Percentiles rank a stretch among this genome's conserved stretches.
phyloP scores from a whole-genome alignment of 2,797 vertebrate species.

The Tiaroga cobitis region DNA sequence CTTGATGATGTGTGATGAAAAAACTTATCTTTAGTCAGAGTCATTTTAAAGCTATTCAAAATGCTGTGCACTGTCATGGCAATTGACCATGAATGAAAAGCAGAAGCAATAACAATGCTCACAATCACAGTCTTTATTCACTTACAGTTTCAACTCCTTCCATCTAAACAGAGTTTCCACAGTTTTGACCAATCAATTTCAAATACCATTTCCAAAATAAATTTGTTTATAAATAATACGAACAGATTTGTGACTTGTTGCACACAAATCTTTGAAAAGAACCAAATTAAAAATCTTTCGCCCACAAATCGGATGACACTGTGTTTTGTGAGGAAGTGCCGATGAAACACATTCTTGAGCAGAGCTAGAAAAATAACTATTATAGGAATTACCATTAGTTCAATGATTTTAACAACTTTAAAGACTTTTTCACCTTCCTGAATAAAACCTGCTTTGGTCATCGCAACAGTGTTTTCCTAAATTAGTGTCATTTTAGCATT shows the following conservation, averaged over 20 bases:
- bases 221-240: not conserved
- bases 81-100: constrained; percentile 7
- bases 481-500: not conserved
- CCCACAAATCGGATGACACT: not conserved
- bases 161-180: not conserved
- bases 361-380: not conserved
- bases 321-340: not conserved
- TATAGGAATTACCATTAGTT: not conserved
- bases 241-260: not conserved
- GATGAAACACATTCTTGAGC: not conserved
- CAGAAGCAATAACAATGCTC: not conserved
- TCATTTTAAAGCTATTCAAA: constrained; percentile 5
- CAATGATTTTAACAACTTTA: not conserved
- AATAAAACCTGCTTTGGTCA: not conserved
- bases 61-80: not conserved
- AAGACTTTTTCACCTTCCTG: not conserved
- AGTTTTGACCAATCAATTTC: not conserved
- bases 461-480: not conserved
- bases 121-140: not conserved
- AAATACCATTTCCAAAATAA: not conserved
- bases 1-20: not conserved
- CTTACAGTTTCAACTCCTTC: not conserved
- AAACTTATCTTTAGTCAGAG: no score
- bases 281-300: not conserved
- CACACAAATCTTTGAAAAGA: not conserved